phyloP scores from a whole-genome alignment of 2,113 vertebrate species.

The Struthio camelus region DNA sequence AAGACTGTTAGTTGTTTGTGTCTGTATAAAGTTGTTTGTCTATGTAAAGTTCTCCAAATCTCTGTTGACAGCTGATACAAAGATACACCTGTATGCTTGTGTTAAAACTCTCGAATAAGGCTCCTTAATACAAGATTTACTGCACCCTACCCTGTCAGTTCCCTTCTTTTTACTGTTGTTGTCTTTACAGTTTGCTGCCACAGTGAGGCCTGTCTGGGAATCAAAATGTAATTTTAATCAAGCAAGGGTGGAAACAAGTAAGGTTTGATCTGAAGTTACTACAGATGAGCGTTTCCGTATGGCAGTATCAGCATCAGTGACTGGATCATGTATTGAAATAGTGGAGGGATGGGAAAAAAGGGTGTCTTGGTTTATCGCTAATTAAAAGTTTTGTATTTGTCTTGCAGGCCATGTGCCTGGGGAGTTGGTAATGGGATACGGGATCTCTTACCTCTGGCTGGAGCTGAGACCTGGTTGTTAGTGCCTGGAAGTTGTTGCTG shows the following conservation, averaged over 20 bases:
- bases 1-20: conserved; percentile 44
- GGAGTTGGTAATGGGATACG: background rate
- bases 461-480: background rate
- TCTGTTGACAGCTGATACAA: conserved; percentile 43
- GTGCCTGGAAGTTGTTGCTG: conserved; percentile 23
- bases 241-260: background rate
- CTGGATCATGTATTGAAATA: background rate
- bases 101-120: background rate
- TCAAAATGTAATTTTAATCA: background rate
- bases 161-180: background rate
- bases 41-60: conserved; percentile 36
- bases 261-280: background rate
- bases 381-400: conserved; percentile 39
- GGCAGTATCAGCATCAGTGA: background rate
- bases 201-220: conserved; percentile 23
- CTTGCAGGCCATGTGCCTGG: background rate
- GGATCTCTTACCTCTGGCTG: background rate
- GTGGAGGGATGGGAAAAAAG: background rate
- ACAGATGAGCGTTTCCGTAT: background rate
- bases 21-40: conserved; percentile 40
- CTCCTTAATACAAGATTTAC: background rate
- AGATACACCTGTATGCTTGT: conserved; percentile 17
- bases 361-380: background rate
- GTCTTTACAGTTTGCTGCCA: conserved; percentile 46
- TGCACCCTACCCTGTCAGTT: background rate